Percentiles rank a stretch among this genome's conserved stretches.
These are phyloP conservation scores for Semaprochilodus insignis DNA, from an alignment of 2,797 vertebrate genomes.

Conservation along the genomic window DNA sequence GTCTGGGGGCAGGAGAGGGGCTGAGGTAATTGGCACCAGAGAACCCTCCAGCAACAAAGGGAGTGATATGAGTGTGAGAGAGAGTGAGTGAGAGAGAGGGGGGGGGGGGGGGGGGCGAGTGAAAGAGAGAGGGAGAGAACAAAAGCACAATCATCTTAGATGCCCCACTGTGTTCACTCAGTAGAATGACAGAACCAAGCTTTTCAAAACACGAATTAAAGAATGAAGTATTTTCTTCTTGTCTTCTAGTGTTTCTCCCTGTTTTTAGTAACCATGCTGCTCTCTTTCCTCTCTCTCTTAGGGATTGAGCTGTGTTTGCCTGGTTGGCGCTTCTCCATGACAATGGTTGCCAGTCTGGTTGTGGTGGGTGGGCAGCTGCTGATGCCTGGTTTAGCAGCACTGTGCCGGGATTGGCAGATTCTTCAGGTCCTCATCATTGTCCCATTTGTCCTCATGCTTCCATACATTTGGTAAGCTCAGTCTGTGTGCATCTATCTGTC, in stretches of 20 bases:
- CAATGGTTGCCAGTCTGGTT: constrained; percentile 96
- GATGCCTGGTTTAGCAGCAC: constrained; percentile 93
- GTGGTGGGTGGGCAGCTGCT: constrained; percentile 93
- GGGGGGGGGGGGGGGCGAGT: too few species aligned
- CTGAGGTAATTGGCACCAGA: neutral
- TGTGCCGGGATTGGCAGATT: constrained; percentile 95
- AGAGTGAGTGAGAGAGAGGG: neutral
- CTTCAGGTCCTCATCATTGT: constrained; percentile 95
- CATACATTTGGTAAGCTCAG: constrained; percentile 90
- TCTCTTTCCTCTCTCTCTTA: constrained; percentile 61
- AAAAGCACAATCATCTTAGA: neutral
- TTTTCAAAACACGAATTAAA: neutral
- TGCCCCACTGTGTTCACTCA: neutral
- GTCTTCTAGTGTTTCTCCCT: neutral
- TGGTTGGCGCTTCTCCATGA: constrained; percentile 92
- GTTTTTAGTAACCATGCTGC: neutral
- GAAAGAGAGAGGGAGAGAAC: neutral
- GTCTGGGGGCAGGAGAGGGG: neutral
- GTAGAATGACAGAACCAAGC: neutral
- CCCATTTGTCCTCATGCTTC: constrained; percentile 93
- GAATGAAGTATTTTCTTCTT: neutral
- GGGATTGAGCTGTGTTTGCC: constrained; percentile 96
- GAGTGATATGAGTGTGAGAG: neutral
- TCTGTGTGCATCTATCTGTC: neutral
- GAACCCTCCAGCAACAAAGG: constrained; percentile 3